Evolutionary conservation across 2,113 vertebrate species (phyloP).

Genomic region (Peucedramus taeniatus): DNA sequence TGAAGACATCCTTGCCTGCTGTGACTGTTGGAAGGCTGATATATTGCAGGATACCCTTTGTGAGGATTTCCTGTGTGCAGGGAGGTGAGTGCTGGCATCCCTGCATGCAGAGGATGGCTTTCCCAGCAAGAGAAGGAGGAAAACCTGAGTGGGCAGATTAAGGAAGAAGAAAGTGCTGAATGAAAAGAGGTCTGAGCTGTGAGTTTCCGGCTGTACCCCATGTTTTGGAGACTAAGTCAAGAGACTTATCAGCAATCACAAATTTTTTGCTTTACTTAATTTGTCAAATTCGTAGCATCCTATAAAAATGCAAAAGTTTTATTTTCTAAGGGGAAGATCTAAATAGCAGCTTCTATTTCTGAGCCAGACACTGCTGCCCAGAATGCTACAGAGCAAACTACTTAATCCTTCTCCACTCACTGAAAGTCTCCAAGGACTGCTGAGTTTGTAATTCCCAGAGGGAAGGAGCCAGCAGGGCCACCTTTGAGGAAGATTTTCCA

Average conservation of each 20-base stretch:
- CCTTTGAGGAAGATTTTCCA: neutral
- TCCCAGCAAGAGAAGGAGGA: neutral
- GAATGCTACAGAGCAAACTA: neutral
- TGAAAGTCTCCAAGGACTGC: neutral
- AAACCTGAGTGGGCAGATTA: neutral
- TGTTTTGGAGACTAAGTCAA: neutral
- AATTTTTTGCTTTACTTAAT: neutral
- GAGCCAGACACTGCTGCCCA: neutral
- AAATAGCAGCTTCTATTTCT: neutral
- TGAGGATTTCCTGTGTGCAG: neutral
- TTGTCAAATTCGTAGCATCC: neutral
- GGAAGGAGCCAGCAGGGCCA: neutral
- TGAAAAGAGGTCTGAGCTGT: neutral
- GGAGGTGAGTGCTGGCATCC: neutral
- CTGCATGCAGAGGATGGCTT: neutral
- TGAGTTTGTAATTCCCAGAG: neutral
- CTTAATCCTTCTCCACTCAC: neutral
- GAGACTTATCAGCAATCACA: neutral
- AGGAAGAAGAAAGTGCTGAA: neutral
- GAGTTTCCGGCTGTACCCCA: neutral
- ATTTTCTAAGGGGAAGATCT: neutral
- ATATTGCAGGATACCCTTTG: neutral
- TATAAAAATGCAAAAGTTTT: neutral
- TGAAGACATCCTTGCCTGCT: neutral
- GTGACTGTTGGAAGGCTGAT: neutral